phyloP scores from a whole-genome alignment of 2,888 invertebrate species.

The Drosophila rellima region DNA sequence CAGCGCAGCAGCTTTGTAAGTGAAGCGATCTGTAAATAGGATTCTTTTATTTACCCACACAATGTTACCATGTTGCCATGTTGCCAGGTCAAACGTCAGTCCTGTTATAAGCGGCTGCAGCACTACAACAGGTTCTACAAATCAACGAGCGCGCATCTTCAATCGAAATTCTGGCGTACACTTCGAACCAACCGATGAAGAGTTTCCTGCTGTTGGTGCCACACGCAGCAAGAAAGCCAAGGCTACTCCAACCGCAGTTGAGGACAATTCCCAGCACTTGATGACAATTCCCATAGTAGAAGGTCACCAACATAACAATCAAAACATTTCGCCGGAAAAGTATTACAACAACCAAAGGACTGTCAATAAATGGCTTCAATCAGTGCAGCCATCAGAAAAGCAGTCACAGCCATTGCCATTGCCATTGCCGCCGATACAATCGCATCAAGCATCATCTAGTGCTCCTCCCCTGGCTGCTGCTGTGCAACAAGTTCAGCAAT shows the following conservation, averaged over 20 bases:
- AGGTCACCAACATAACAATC: not conserved
- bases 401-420: conserved; percentile 18
- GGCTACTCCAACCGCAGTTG: not conserved
- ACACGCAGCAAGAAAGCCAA: conserved; percentile 40
- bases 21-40: not conserved
- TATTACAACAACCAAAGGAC: conserved; percentile 19
- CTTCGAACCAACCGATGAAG: conserved; percentile 21
- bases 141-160: not conserved
- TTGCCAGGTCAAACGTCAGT: conserved; percentile 22
- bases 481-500: not conserved
- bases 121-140: not conserved
- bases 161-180: not conserved
- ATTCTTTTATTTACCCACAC: too few species aligned
- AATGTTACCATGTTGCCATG: not conserved
- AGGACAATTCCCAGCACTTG: not conserved
- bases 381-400: conserved; percentile 22
- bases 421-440: not conserved
- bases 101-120: conserved; percentile 21
- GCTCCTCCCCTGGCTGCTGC: not conserved
- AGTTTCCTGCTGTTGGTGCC: conserved; percentile 46
- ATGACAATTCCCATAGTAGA: not conserved
- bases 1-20: not conserved
- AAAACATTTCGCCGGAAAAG: not conserved
- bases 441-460: not conserved
- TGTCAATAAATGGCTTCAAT: conserved; percentile 52